Base-by-base conservation (phyloP, 2,888 invertebrate species). In the Dicyrtoma fusca region DNA sequence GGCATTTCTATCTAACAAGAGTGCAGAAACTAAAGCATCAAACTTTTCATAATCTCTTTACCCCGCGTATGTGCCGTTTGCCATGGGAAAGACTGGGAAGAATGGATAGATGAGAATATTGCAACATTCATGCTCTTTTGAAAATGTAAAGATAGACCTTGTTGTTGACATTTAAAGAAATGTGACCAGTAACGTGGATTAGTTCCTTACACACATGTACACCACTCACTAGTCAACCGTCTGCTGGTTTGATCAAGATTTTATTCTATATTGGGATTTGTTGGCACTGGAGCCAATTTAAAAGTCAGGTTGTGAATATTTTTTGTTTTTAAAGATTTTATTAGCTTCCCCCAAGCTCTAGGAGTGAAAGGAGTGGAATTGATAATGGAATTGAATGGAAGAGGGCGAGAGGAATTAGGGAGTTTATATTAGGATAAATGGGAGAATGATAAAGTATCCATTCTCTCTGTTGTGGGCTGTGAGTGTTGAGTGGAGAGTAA, bases 261-360 rank as follows among this genome's bases (percentile, higher is more conserved):
- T 64, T 19, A 51, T 64, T 64, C 49, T 64, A 26, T 64, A 64
- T 51, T 64, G 44, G 64, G 51, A 64, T 49, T 23, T 63, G 44
- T 63, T 63, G 63, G 63, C 19, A 63, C n/a, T 17, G 1, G 47
- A 44, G 55, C 66, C 66, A 66, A 55, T 19, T 11, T 19, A 53
- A 19, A 53, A 11, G n/a, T 53, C 2, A 11, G 53, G 21, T 4
- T 34, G 4, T 34, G 34, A 53, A 53, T 53, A 53, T 53, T 34
- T 14, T 61, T 61, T 5, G 61, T 34, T 42, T 34, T 25, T 11
- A 34, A 17, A 34, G 34, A 26, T 14, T 61, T 61, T 61, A 61
- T 61, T 61, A 17, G n/a, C 10, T 61, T 61, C 19, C 17, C 53
- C 17, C 14, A 17, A 34, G 34, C 3, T 5, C 34, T 34, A 34